Evolutionary conservation across 2,888 invertebrate genomes (phyloP), one percentile per base, ranked within the genome.

Genomic region (Aleiodes testaceus): DNA sequence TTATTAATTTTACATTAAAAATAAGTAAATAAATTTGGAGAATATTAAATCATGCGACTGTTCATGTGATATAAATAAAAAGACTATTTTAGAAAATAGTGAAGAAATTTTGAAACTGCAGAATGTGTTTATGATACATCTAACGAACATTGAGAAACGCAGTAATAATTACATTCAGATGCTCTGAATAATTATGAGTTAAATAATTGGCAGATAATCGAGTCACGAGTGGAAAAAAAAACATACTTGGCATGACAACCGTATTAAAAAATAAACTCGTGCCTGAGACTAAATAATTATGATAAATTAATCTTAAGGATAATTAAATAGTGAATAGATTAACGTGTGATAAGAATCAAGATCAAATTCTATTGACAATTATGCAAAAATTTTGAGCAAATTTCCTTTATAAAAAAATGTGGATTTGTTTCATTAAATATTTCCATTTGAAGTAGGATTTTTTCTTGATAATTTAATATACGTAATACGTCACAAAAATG

Each of bases 61-160:
- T 69, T 59, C 63, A 69, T 70, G 69, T 70, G 69, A 70, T 70
- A 70, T 70, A 64, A 50, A 50, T 59, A 63, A 49, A 44, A 64
- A 69, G 52, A 63, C 52, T 69, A 16, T 63, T 11, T 67, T 59
- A 59, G 59, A 20, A 36, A 49, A 30, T 61, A 68, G 50, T 52
- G 16, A 66, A 50, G 30, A 30, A 49, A 59, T 16, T 42, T 36
- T 16, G n/a, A 14, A 55, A 6, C 26, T 30, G 7, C 30, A 30
- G 14, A 30, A 55, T 14, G 55, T 22, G 55, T 55, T 52, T 22
- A 2, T 49, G 18, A 2, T 18, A 1, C 49, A 11, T n/a, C 3
- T 36, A 36, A 36, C 36, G 36, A 36, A 36, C 36, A 36, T 36
- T 36, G 36, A 36, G 36, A 36, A 36, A 36, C 36, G 9, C 36